Conservation (phyloP, 1,140 invertebrate genomes). For the Dendroctonus valens region DNA sequence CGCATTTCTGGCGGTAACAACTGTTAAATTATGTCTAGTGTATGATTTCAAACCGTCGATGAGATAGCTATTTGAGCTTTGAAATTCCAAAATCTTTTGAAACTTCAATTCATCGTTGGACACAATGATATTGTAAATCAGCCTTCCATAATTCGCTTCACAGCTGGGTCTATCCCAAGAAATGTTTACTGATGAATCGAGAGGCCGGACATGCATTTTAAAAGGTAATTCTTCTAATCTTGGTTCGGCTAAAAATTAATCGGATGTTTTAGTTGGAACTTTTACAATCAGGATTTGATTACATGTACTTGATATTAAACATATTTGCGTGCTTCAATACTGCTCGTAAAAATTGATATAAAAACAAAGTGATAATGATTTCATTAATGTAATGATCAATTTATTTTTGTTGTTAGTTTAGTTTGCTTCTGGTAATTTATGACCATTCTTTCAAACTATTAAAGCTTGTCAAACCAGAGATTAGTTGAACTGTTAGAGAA, state of each 20-base stretch:
- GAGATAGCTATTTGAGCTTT: conserved; percentile 29
- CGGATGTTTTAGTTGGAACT: too few relatives aligned
- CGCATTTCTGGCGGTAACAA: conserved; percentile 35
- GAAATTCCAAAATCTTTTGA: conserved; percentile 24
- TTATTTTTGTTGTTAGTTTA: too few relatives aligned
- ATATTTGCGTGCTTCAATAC: too few relatives aligned
- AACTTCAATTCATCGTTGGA: conserved; percentile 21
- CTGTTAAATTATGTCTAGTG: conserved; percentile 34
- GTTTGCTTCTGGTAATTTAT: too few relatives aligned
- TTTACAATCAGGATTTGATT: too few relatives aligned
- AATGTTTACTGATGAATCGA: conserved; percentile 29
- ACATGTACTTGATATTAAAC: too few relatives aligned
- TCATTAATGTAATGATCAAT: too few relatives aligned
- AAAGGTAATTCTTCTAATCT: conserved; percentile 37
- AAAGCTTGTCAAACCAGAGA: too few relatives aligned
- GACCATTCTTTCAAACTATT: too few relatives aligned
- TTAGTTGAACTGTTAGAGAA: too few relatives aligned
- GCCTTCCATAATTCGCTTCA: conserved; percentile 30
- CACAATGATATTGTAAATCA: conserved; percentile 37
- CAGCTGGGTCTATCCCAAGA: conserved; percentile 41
- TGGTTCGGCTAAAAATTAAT: conserved; percentile 32
- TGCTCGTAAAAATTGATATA: too few relatives aligned
- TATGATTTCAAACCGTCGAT: conserved; percentile 35
- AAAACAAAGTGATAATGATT: too few relatives aligned
- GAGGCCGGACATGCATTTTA: conserved; percentile 32